Percentiles rank a stretch among this genome's conserved stretches.
phyloP scores from a whole-genome alignment of 2,888 invertebrate genomes.

The Lasioglossum villosulum region DNA sequence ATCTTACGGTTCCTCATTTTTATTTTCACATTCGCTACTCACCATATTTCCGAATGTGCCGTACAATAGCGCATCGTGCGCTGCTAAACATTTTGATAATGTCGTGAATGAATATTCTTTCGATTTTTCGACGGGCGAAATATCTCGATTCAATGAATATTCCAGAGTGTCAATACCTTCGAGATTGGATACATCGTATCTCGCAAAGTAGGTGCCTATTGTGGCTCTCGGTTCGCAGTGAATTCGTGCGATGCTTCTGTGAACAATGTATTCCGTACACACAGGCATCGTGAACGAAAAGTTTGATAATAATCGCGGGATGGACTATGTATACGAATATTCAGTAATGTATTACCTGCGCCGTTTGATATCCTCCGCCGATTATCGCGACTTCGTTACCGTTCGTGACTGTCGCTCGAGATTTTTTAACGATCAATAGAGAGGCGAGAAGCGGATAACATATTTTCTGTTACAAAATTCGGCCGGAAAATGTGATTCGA shows the following conservation, averaged over 20 bases:
- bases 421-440: slow-evolving; percentile 49
- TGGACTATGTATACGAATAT: slow-evolving; percentile 2
- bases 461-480: slow-evolving; percentile 25
- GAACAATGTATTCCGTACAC: slow-evolving; percentile 6
- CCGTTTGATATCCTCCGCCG: background rate
- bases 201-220: background rate
- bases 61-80: background rate
- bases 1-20: background rate
- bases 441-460: slow-evolving; percentile 12
- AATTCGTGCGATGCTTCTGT: slow-evolving; percentile 14
- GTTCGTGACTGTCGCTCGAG: slow-evolving; percentile 6
- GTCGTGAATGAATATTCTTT: background rate
- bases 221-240: background rate
- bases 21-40: slow-evolving; percentile 9
- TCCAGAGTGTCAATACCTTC: background rate
- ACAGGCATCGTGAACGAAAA: background rate
- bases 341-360: slow-evolving; percentile 14
- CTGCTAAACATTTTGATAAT: slow-evolving; percentile 26
- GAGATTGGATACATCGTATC: background rate
- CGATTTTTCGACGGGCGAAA: background rate
- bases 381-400: slow-evolving; percentile 16
- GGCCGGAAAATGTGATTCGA: slow-evolving; percentile 13
- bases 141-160: background rate
- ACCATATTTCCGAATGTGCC: slow-evolving; percentile 38
- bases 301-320: slow-evolving; percentile 18